These are phyloP conservation scores for Dryobotodes eremita DNA, from an alignment of 2,888 invertebrate genomes.

Conservation along the genomic window DNA sequence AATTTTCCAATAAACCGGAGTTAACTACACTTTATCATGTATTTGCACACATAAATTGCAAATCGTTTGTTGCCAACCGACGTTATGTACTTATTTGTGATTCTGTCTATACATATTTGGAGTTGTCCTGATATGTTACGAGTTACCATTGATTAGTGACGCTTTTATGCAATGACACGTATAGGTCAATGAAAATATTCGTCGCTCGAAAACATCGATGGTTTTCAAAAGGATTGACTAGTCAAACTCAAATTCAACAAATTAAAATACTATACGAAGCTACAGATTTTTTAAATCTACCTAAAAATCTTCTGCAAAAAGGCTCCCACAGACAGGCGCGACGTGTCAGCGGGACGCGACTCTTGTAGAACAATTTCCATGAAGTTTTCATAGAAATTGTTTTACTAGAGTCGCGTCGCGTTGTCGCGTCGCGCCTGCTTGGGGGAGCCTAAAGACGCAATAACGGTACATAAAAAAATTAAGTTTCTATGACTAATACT, in stretches of 20 bases:
- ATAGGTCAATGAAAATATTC: constrained; percentile 19
- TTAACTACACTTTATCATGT: constrained; percentile 59
- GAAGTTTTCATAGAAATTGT: too few species aligned
- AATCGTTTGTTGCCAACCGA: constrained; percentile 60
- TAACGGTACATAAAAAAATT: constrained; percentile 15
- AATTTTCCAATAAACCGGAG: constrained; percentile 75
- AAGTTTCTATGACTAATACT: constrained; percentile 41
- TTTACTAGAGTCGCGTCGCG: too few species aligned
- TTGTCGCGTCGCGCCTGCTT: too few species aligned
- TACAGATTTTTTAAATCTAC: constrained; percentile 1
- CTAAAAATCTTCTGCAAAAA: background rate
- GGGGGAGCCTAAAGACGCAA: background rate
- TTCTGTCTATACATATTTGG: constrained; percentile 28
- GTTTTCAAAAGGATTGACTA: background rate
- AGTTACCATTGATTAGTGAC: constrained; percentile 21
- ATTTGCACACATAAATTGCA: constrained; percentile 59
- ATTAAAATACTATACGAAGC: background rate
- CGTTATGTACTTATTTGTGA: constrained; percentile 25
- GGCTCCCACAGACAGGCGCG: too few species aligned
- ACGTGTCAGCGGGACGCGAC: too few species aligned
- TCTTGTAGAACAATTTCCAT: too few species aligned
- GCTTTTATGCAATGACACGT: constrained; percentile 22
- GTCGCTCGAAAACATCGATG: background rate
- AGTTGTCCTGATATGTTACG: constrained; percentile 10
- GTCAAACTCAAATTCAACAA: background rate